Evolutionary conservation across 2,888 invertebrate genomes (phyloP), one percentile per base, ranked within the genome.

Genomic region (Thymelicus lineola): DNA sequence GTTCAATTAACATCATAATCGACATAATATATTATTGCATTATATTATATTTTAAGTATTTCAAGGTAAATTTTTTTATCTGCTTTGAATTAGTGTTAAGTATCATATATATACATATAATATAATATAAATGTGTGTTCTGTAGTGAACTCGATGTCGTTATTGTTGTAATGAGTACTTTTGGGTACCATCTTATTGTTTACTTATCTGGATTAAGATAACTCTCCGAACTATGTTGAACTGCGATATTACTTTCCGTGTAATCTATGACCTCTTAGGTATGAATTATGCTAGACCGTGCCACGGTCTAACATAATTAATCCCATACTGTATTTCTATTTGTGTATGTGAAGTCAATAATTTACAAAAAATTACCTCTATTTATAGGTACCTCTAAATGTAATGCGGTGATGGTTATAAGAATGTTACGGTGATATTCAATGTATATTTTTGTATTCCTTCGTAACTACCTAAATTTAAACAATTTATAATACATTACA

Each of bases 21-120:
- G 38, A 68, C 62, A 58, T 57, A 46, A 57, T 61, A 57, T 59
- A 63, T 58, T 69, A 64, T 70, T 70, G 48, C 48, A 28, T 63
- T 36, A 50, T 38, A 38, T 64, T 64, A 73, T 64, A 58, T 59
- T n/a, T n/a, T 74, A 74, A 73, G 68, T 63, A 67, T 61, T 63
- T 75, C 72, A 58, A 62, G 74, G 72, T 77, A 73, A 76, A 77
- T 77, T 78, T 78, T 74, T 70, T 76, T 79, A 72, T 74, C 71
- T 75, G 76, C 76, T 77, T 76, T 78, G 73, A 75, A 72, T 20
- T 63, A 74, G 74, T 66, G 57, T 71, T 69, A 70, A 71, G 69
- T 69, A 46, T 65, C 15, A 17, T 45, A 55, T 28, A 28, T 28
- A 28, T 5, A 28, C 28, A 28, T 3, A 28, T 3, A 28, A 28